Conservation (phyloP, 2,113 vertebrate genomes). For the Notothenia rossii region DNA sequence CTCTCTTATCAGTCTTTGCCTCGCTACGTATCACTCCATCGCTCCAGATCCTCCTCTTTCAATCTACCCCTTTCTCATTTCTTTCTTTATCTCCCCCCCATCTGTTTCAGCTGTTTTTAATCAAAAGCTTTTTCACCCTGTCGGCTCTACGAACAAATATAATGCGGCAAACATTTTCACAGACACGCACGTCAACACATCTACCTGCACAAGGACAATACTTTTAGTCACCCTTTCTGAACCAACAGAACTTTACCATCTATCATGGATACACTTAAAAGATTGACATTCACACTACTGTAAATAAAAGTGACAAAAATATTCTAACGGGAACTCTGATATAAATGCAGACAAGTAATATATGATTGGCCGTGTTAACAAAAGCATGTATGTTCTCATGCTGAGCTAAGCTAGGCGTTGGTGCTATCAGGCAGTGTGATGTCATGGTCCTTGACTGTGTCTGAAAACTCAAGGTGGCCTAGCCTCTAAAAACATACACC, state of each 20-base stretch:
- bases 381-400: neutral
- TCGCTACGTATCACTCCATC: conserved; percentile 66
- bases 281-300: neutral
- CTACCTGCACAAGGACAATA: conserved; percentile 23
- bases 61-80: conserved; percentile 61
- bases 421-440: conserved; percentile 35
- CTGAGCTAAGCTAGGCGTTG: neutral
- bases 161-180: conserved; percentile 46
- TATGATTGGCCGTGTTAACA: neutral
- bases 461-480: conserved; percentile 19
- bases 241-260: neutral
- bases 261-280: neutral
- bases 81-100: conserved; percentile 56
- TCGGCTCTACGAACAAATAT: conserved; percentile 56
- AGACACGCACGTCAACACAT: conserved; percentile 3
- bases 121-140: conserved; percentile 62
- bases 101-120: conserved; percentile 69
- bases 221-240: conserved; percentile 12
- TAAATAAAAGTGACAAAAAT: neutral
- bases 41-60: conserved; percentile 67
- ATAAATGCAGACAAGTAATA: neutral
- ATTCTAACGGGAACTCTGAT: too few species aligned
- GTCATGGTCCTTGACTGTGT: conserved; percentile 39
- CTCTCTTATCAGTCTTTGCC: conserved; percentile 62
- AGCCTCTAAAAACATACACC: conserved; percentile 7